phyloP scores from a whole-genome alignment of 2,797 vertebrate genomes.

The Lindbergichthys nudifrons region DNA sequence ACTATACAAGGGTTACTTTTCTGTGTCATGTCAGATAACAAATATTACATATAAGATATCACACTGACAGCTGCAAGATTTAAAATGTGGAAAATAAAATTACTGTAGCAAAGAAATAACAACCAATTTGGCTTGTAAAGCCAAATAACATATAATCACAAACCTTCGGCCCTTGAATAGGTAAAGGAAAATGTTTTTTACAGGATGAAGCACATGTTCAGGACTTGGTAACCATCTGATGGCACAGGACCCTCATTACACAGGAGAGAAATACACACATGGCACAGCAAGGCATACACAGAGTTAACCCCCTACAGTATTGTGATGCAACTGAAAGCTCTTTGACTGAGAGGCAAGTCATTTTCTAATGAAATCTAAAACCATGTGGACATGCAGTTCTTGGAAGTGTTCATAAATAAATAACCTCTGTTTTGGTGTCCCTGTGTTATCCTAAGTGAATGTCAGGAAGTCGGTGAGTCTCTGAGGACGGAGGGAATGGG shows the following conservation, averaged over 20 bases:
- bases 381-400: slow-evolving; percentile 72
- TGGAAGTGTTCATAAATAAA: slow-evolving; percentile 85
- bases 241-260: slow-evolving; percentile 64
- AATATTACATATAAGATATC: not conserved
- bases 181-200: not conserved
- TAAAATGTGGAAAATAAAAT: not conserved
- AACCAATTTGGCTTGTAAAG: not conserved
- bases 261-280: slow-evolving; percentile 64
- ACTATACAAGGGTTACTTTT: not conserved
- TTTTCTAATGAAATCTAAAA: slow-evolving; percentile 78
- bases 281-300: slow-evolving; percentile 60
- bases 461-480: slow-evolving; percentile 78
- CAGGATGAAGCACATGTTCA: slow-evolving; percentile 56
- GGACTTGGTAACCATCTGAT: slow-evolving; percentile 51
- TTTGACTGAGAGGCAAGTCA: slow-evolving; percentile 62
- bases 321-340: slow-evolving; percentile 57
- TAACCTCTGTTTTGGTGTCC: slow-evolving; percentile 83
- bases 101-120: not conserved
- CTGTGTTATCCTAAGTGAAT: slow-evolving; percentile 79
- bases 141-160: not conserved
- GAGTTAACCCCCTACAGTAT: slow-evolving; percentile 64
- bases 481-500: slow-evolving; percentile 67
- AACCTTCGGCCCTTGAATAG: not conserved
- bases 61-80: not conserved
- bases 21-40: not conserved